Evolutionary conservation across 1,140 invertebrate species (phyloP).

Genomic region (Druon quercuslanigerum): DNA sequence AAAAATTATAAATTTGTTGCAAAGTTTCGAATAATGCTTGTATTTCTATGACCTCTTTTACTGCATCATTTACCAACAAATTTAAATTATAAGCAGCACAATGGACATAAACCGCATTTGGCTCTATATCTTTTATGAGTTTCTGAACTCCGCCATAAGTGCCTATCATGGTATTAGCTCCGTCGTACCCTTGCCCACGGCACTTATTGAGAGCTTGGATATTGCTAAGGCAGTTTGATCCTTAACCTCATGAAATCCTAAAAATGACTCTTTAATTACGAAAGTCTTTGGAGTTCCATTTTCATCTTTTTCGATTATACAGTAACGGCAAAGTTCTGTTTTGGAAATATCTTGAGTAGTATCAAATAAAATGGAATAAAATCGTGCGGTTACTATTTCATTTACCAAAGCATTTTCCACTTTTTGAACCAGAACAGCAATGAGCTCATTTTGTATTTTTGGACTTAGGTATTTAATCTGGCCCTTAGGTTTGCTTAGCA

Average conservation of each 20-base stretch:
- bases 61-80: not conserved
- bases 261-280: not conserved
- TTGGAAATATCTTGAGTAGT: conserved; percentile 19
- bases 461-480: not conserved
- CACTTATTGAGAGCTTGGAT: not conserved
- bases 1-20: no score
- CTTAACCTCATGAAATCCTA: not conserved
- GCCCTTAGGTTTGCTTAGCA: not conserved
- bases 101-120: not conserved
- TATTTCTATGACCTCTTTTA: not conserved
- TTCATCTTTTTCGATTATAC: not conserved
- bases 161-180: not conserved
- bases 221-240: not conserved
- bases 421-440: not conserved
- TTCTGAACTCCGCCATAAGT: not conserved
- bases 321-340: not conserved
- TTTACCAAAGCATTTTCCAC: not conserved
- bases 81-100: not conserved
- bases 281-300: no score
- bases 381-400: not conserved
- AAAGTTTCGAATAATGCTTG: not conserved
- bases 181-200: conserved; percentile 1
- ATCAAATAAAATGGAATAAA: conserved; percentile 1
- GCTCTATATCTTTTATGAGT: not conserved
- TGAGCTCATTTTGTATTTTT: conserved; percentile 11